Conservation (phyloP, 2,888 invertebrate species). For the Euspilapteryx auroguttella region DNA sequence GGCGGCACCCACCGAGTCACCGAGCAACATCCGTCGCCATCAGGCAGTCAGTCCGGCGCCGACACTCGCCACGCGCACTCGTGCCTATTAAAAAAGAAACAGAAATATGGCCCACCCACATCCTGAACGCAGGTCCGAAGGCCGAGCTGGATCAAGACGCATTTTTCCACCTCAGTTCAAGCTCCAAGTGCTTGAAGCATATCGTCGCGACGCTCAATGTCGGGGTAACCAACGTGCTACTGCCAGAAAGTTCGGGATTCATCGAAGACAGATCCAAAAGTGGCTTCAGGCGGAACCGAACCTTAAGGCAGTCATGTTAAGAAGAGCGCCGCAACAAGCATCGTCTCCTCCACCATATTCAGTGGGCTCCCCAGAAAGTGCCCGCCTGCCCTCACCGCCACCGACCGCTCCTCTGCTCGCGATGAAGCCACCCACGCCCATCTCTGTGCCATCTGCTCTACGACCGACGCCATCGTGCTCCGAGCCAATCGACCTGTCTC, state of each 20-base stretch:
- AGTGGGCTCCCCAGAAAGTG: slow-evolving; percentile 43
- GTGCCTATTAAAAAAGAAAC: slow-evolving; percentile 18
- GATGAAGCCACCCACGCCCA: slow-evolving; percentile 16
- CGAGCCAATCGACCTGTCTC: slow-evolving; percentile 19
- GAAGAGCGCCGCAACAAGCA: slow-evolving; percentile 47
- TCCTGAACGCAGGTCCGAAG: slow-evolving; percentile 52
- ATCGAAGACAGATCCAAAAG: slow-evolving; percentile 88
- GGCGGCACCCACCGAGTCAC: slow-evolving; percentile 7
- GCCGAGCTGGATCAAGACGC: slow-evolving; percentile 77
- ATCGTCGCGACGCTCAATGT: slow-evolving; percentile 82
- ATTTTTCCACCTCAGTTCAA: slow-evolving; percentile 90
- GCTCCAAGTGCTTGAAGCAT: slow-evolving; percentile 85
- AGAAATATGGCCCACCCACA: too few species aligned
- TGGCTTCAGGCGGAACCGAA: slow-evolving; percentile 86
- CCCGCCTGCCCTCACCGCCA: slow-evolving; percentile 41
- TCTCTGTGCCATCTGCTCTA: slow-evolving; percentile 16
- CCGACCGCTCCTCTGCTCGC: slow-evolving; percentile 19
- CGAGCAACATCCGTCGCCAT: slow-evolving; percentile 56
- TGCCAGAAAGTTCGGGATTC: slow-evolving; percentile 87
- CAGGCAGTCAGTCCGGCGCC: slow-evolving; percentile 61
- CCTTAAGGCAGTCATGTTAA: slow-evolving; percentile 70
- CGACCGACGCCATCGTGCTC: slow-evolving; percentile 29
- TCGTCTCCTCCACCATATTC: slow-evolving; percentile 49
- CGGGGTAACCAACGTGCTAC: slow-evolving; percentile 89
- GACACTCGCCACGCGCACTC: slow-evolving; percentile 47